Evolutionary conservation across 23 tunicate species (phyloP), one percentile per base, ranked within the genome.

Genomic region (Styela clava): DNA sequence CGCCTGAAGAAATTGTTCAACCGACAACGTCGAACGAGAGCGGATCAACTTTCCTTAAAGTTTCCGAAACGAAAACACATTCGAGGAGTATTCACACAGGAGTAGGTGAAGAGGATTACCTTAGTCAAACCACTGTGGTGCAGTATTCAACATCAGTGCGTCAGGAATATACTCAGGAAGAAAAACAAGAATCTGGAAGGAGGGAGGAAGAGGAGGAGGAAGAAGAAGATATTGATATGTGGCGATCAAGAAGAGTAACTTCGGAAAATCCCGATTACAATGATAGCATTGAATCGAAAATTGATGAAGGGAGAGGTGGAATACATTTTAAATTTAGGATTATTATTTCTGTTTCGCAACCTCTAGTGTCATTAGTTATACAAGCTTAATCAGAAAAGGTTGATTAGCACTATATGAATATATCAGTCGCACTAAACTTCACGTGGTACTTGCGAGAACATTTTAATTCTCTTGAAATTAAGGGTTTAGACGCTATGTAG

Each of bases 271-370:
- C 81, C 25, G 81, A 76, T 76, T 76, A 1, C 31, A 64, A 76
- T 25, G 33, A 76, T 25, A 73, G 52, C 51, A 33, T 76, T 2
- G 81, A 76, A 30, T 76, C 81, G 31, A 76, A 76, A 76, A 76
- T 76, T 33, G 81, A 44, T 56, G 81, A 76, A 44, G 81, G 81
- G 19, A 52, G 81, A 76, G 81, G 81, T 76, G 52, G 56, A 44
- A 44, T 12, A 44, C 56, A 44, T 44, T 44, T 44, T 12, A 5
- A n/a, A n/a, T n/a, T n/a, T n/a, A n/a, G n/a, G n/a, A n/a, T n/a
- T n/a, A n/a, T n/a, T n/a, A n/a, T n/a, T n/a, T n/a, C n/a, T n/a
- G n/a, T n/a, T n/a, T n/a, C n/a, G n/a, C n/a, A n/a, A n/a, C n/a
- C n/a, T n/a, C n/a, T n/a, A n/a, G n/a, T n/a, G n/a, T n/a, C n/a